A percentile compares a stretch with the other conserved stretches of the same genome.
Conservation (phyloP, 2,113 vertebrate species). For the Nannospalax galili region DNA sequence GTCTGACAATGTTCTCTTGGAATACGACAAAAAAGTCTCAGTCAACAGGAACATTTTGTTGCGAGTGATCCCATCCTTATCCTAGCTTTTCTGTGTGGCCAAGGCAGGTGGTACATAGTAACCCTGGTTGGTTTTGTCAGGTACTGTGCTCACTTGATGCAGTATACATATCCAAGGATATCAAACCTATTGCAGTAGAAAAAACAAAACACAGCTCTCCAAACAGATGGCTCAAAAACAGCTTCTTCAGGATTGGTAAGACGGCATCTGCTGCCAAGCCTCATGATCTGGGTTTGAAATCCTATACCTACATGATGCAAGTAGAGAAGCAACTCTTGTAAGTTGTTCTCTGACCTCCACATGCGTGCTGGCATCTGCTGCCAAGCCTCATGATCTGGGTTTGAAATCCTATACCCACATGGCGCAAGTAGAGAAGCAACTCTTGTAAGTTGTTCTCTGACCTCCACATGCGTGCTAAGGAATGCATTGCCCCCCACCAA, state of each 20-base stretch:
- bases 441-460: no score
- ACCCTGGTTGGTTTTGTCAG: background rate
- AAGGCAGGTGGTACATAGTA: background rate
- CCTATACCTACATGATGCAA: background rate
- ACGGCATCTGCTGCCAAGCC: no score
- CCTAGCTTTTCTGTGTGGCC: background rate
- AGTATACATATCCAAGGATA: background rate
- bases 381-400: constrained; percentile 58
- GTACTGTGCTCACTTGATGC: background rate
- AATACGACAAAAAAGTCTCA: background rate
- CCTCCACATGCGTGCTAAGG: no score
- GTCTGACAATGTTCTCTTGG: background rate
- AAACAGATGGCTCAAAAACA: background rate
- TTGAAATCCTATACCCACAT: no score
- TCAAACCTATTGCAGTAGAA: background rate
- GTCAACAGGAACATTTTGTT: background rate
- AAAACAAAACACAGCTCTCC: background rate
- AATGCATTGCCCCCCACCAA: constrained; percentile 14
- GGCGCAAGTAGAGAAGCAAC: no score
- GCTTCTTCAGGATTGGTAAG: background rate
- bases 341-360: background rate
- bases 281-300: background rate
- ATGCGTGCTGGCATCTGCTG: background rate
- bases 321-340: background rate
- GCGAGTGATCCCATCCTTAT: fast-evolving